Evolutionary conservation across 2,888 invertebrate genomes (phyloP), one percentile per base, ranked within the genome.

Genomic region (Buathra laborator): DNA sequence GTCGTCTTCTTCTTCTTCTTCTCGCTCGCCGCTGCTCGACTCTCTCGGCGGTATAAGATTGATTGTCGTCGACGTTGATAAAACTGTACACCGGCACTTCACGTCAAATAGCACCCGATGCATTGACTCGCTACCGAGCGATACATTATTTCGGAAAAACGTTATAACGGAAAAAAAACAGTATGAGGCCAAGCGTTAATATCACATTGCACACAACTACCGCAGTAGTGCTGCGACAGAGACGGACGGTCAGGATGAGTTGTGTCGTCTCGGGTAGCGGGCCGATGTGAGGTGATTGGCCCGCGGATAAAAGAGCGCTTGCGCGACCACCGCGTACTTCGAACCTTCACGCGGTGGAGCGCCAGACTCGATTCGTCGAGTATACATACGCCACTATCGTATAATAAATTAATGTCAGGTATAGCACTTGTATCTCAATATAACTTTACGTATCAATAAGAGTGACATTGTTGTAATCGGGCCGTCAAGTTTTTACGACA

Each of bases 151-250:
- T 62, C 59, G 59, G 10, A 62, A 62, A 62, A 62, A 14, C 24
- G 19, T 56, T 48, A 48, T 67, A 72, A 78, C 51, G 72, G 72
- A 76, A 71, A 76, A 67, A 81, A 84, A 86, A 86, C 51, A 7
- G 48, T 62, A 67, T 32, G 9, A 84, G 86, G 79, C 79, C 70
- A 86, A 87, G 24, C 51, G 77, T 53, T 74, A 75, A 90, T 89
- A 89, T 90, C 89, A 90, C 90, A 92, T 91, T 89, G 90, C 89
- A 89, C 86, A 88, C 82, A 83, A 83, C 81, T 85, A 87, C 89
- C 88, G 91, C 88, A 89, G 89, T 90, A 89, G 89, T 88, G 89
- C 90, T 89, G 90, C 88, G 88, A 83, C 83, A 83, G 86, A 90
- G 89, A 89, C 87, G 86, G 87, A 88, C 88, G 87, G 84, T 85